Evolutionary conservation across 2,113 vertebrate genomes (phyloP), one percentile per base, ranked within the genome.

Genomic region (Macrotis lagotis): DNA sequence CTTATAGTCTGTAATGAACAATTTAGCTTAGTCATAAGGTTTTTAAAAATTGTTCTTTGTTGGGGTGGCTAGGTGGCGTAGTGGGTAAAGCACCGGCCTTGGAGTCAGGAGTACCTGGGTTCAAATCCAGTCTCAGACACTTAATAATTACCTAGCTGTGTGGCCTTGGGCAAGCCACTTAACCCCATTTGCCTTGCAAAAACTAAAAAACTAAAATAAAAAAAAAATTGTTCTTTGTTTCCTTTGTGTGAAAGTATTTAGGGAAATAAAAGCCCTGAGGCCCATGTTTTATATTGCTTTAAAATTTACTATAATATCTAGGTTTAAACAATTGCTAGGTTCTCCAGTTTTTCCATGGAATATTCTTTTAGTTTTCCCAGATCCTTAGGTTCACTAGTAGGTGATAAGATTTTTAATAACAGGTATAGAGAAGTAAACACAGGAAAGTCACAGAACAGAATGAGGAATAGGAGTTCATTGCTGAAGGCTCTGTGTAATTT

Each of bases 351-450:
- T 83, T 83, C 37, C 8, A 2, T 83, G n/a, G 37, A 83, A n/a
- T 37, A 44, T n/a, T 12, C 28, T 92, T 93, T 93, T 94, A 25
- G 74, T 92, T 92, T 11, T 93, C 26, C 94, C 88, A 92, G 93
- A 92, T 26, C 19, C 48, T 89, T 91, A 28, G 1, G 94, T 16
- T 90, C 50, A 53, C 83, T 94, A 44, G 37, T 22, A 48, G 3
- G 48, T 94, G 90, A 89, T 74, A 22, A n/a, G 37, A n/a, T 74
- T 5, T 16, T 51, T 94, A 10, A 55, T 53, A 44, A 90, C 52
- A 3, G 1, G 48, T 93, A 10, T 16, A 50, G 55, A 48, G 91
- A 44, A 93, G 90, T 74, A n/a, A 74, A n/a, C 25, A n/a, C 12
- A 12, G 31, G 11, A 66, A 37, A 37, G 11, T 22, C 66, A 14